These are phyloP conservation scores for Periplaneta americana DNA, from an alignment of 1,140 invertebrate genomes.

Conservation along the genomic window DNA sequence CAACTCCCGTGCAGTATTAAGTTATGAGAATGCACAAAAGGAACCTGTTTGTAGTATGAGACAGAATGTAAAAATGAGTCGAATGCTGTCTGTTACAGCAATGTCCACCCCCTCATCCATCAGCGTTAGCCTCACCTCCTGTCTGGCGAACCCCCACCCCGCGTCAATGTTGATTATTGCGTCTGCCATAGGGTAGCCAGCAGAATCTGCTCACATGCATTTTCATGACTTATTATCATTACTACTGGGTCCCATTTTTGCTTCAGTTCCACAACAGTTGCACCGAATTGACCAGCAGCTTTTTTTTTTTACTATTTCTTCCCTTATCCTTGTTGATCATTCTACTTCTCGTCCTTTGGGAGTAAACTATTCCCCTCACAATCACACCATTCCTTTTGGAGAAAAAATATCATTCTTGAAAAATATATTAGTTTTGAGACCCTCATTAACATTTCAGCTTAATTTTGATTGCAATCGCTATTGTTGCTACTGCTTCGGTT, in stretches of 20 bases:
- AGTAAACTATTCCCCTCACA: not conserved
- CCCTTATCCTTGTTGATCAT: not conserved
- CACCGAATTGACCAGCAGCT: not conserved
- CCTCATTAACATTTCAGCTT: too few species aligned
- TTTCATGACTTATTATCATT: not conserved
- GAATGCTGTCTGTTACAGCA: too few species aligned
- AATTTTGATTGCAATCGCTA: too few species aligned
- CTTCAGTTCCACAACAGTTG: not conserved
- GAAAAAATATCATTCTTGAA: too few species aligned
- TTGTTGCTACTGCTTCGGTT: too few species aligned
- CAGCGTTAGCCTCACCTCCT: not conserved
- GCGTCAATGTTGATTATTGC: not conserved
- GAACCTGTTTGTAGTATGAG: not conserved
- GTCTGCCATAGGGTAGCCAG: not conserved
- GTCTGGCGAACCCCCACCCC: not conserved
- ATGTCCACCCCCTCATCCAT: not conserved
- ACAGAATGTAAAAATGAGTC: not conserved
- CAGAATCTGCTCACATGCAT: not conserved
- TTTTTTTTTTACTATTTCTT: not conserved
- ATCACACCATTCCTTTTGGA: too few species aligned
- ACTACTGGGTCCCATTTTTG: not conserved
- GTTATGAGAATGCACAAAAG: not conserved
- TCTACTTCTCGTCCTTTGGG: not conserved
- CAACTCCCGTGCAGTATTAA: not conserved
- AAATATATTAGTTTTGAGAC: too few species aligned